Conservation (phyloP, 2,113 vertebrate genomes). For the Percina caprodes region DNA sequence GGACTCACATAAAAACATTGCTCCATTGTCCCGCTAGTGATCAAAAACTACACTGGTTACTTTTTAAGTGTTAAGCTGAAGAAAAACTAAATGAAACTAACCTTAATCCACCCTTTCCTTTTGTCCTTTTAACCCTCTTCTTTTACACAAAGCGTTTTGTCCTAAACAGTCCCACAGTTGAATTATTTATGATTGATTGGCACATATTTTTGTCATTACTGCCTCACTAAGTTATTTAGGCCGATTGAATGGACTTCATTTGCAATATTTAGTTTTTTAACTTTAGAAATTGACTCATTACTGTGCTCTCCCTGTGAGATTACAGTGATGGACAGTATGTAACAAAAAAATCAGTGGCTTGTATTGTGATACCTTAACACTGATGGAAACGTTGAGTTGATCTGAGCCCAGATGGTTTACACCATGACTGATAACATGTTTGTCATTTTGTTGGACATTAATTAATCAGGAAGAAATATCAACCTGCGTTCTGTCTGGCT, state of each 20-base stretch:
- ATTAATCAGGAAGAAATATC: slow-evolving; percentile 5
- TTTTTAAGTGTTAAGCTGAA: background rate
- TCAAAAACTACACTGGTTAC: background rate
- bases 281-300: no score
- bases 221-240: no score
- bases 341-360: background rate
- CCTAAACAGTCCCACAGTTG: background rate
- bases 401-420: slow-evolving; percentile 24
- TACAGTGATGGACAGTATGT: background rate
- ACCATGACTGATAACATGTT: slow-evolving; percentile 17
- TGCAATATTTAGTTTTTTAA: background rate
- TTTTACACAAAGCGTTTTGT: background rate
- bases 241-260: background rate
- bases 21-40: background rate
- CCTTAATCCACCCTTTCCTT: background rate
- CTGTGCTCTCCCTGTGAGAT: background rate
- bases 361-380: background rate
- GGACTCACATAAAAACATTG: background rate
- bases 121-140: background rate
- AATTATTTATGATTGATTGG: background rate
- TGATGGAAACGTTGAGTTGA: background rate
- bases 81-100: background rate
- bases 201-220: background rate
- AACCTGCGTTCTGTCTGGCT: background rate
- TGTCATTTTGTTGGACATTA: slow-evolving; percentile 10